Base-by-base conservation (phyloP, 1,140 invertebrate species). In the Heliconius nattereri region DNA sequence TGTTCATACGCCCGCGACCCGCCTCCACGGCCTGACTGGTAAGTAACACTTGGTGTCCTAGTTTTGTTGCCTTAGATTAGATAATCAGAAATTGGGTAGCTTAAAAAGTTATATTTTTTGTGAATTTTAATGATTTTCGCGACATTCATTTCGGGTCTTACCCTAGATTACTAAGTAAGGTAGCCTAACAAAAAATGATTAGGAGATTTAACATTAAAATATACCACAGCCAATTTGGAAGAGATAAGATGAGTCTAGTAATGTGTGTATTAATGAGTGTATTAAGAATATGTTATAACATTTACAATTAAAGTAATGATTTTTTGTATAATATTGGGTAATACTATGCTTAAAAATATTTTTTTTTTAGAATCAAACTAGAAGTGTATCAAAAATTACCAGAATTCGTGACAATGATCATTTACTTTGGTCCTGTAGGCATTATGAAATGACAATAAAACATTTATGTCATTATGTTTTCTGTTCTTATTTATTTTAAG, bases 21-120 rank as follows among this genome's bases (percentile, higher is more conserved):
- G 79, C 78, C 84, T 81, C 80, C 35, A 71, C 37, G 83, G 72
- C n/a, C 79, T 84, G 85, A 83, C 83, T 84, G 76, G 88, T 89
- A 80, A 88, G 88, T 89, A 84, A 29, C 11, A 29, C 9, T 66
- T 66, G 9, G 23, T 26, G 23, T 26, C 13, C 57, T 60, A 60
- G n/a, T 60, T 60, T 23, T 60, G 9, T n/a, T 60, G 11, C 13
- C 60, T 66, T 66, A 6, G 23, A 66, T 29, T 66, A 26, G 23
- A 16, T 66, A 66, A 23, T 60, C 3, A 13, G 11, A 66, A 13
- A 13, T 29, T 66, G n/a, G 3, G 26, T 29, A 60, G 0, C 54
- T 23, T 23, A 5, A 60, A 60, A 60, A n/a, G 19, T 52, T 52
- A 7, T 52, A 7, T 52, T 52, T 52, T 52, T 20, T 60, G 13